Base-by-base conservation (phyloP, 2,797 vertebrate genomes). In the Dallia pectoralis region DNA sequence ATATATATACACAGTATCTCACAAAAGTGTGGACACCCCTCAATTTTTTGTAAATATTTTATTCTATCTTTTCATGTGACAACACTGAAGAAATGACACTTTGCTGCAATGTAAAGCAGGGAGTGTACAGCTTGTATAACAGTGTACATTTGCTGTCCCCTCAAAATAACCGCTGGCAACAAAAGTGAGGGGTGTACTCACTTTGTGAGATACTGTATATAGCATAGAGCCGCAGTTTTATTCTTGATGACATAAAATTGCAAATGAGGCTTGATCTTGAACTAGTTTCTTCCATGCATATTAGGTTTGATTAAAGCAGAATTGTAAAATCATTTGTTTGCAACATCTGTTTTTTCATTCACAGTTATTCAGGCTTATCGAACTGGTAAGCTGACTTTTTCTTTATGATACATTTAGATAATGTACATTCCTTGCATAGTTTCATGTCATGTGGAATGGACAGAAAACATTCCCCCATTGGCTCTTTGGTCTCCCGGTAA, bases 391-490 rank as follows among this genome's bases (percentile, higher is more conserved):
- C 77, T 44, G 77, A 74, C 69, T 73, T 82, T 19, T 29, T 44
- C 69, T 33, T 22, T 14, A 53, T 49, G 15, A 22, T 63, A 27
- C 47, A 65, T 30, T 67, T 25, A 32, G 70, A 82, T 75, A 76
- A 77, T 73, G 63, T 76, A 81, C 78, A 69, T 83, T 85, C 82
- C 82, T 94, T 93, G 93, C 93, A 94, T 93, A 94, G 92, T 91
- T 74, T 85, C 2, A n/a, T 84, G 71, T 89, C 70, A 79, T 79
- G 77, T 87, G 79, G 81, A 89, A 86, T 85, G 79, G 82, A 81
- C 81, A 75, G 78, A 86, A 74, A 81, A 77, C 80, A 61, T 81
- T 79, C 80, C 74, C 82, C 29, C n/a, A 66, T 73, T 73, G 68
- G 75, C 76, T 78, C 74, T 62, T 56, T 40, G 16, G 70, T 29